A percentile compares a stretch with the other conserved stretches of the same genome.
Conservation (phyloP, 1,140 invertebrate genomes). For the Drosophila pseudoobscura region DNA sequence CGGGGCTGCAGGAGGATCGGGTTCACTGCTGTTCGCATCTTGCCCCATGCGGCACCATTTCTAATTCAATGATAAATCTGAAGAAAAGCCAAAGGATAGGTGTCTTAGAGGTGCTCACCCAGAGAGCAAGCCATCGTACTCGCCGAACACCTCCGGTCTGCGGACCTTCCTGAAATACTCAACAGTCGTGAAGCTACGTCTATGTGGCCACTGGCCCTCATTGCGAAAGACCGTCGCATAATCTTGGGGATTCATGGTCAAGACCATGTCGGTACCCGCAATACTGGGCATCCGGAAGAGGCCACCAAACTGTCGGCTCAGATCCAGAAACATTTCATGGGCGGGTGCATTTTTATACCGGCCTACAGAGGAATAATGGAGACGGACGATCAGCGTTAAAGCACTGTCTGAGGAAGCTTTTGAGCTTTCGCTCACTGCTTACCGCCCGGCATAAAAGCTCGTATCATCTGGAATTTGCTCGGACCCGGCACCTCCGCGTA, state of each 20-base stretch:
- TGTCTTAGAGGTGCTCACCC: slow-evolving; percentile 41
- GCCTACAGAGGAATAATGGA: slow-evolving; percentile 27
- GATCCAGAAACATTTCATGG: slow-evolving; percentile 57
- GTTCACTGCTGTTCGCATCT: slow-evolving; percentile 71
- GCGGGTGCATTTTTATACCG: slow-evolving; percentile 53
- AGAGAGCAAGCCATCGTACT: slow-evolving; percentile 51
- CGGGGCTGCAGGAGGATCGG: slow-evolving; percentile 74
- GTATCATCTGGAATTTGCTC: slow-evolving; percentile 54
- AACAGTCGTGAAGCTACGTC: slow-evolving; percentile 60
- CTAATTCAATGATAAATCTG: slow-evolving; percentile 23
- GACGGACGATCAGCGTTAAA: slow-evolving; percentile 12
- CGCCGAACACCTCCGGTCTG: slow-evolving; percentile 63
- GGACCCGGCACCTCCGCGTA: slow-evolving; percentile 65
- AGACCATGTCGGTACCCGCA: slow-evolving; percentile 58
- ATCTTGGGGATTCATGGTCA: slow-evolving; percentile 71
- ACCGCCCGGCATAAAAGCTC: slow-evolving; percentile 72
- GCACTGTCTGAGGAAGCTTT: background rate
- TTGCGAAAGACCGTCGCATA: slow-evolving; percentile 67
- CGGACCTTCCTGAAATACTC: slow-evolving; percentile 65
- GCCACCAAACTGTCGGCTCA: slow-evolving; percentile 56
- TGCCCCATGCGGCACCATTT: slow-evolving; percentile 65
- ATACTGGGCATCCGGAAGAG: slow-evolving; percentile 66
- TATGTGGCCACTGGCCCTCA: slow-evolving; percentile 70
- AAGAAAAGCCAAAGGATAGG: background rate
- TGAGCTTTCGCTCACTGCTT: slow-evolving; percentile 41